These are phyloP conservation scores for Xyrauchen texanus DNA, from an alignment of 2,113 vertebrate genomes.

Conservation along the genomic window DNA sequence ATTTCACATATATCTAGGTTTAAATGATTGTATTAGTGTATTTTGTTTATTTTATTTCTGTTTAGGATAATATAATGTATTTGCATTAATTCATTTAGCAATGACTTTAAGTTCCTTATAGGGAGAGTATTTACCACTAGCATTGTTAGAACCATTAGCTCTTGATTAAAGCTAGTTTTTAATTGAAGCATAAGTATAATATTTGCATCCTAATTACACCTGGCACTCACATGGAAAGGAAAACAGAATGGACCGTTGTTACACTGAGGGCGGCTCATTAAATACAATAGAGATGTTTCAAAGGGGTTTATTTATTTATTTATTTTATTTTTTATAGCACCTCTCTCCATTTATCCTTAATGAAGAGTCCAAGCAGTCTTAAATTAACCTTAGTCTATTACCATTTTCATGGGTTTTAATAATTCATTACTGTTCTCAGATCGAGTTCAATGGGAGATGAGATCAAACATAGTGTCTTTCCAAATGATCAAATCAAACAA, in stretches of 20 bases:
- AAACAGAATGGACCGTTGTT: neutral
- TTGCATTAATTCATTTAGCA: too few relatives aligned
- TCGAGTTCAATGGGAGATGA: neutral
- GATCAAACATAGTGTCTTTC: neutral
- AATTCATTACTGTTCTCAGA: slow-evolving; percentile 24
- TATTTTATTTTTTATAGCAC: slow-evolving; percentile 19
- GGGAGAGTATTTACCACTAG: too few relatives aligned
- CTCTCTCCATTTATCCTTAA: slow-evolving; percentile 5
- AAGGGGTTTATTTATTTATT: slow-evolving; percentile 8
- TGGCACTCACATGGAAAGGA: slow-evolving; percentile 30
- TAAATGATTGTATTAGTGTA: too few relatives aligned
- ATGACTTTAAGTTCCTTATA: too few relatives aligned
- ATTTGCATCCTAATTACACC: slow-evolving; percentile 48
- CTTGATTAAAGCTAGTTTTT: slow-evolving; percentile 31
- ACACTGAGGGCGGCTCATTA: slow-evolving; percentile 19
- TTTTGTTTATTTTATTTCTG: too few relatives aligned
- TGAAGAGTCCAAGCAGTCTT: slow-evolving; percentile 27
- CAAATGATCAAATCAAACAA: slow-evolving; percentile 5
- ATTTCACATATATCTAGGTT: too few relatives aligned
- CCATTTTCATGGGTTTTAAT: slow-evolving; percentile 34
- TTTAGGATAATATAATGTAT: too few relatives aligned
- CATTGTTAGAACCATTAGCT: neutral
- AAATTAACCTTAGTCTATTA: slow-evolving; percentile 29
- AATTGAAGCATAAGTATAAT: slow-evolving; percentile 41
- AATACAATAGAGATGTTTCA: slow-evolving; percentile 7